Base-by-base conservation (phyloP, 1,140 invertebrate genomes). In the Macrosteles quadrilineatus region DNA sequence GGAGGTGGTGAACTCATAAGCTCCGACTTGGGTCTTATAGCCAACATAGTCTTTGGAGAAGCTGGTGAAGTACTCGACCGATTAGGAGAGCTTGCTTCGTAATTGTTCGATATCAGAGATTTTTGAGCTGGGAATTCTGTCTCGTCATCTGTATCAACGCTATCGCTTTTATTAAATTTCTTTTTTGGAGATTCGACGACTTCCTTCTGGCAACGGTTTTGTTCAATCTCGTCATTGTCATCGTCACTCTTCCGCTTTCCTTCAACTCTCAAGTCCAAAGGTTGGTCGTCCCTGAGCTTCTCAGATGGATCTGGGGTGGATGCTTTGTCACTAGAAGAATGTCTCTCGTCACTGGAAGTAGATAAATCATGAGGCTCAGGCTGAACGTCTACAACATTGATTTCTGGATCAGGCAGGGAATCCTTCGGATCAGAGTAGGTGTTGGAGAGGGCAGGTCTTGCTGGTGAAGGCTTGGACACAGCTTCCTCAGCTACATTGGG, bases 181-280 rank as follows among this genome's bases (percentile, higher is more conserved):
- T 59, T 59, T 59, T 14, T 30, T 9, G 55, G 55, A 2, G 55
- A 59, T 12, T 30, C 21, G n/a, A 9, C n/a, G 9, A 2, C 25
- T 30, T 59, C 23, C 21, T 6, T 27, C 47, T 6, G 19, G n/a
- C n/a, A n/a, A n/a, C n/a, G n/a, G 14, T 36, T 36, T 27, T 12
- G 12, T 9, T 27, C 21, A 14, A 11, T 11, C 21, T 59, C 21
- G 6, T 30, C 55, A 29, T 30, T n/a, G 23, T 27, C 55, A 59
- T 59, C 21, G 6, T 59, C 25, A 14, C 31, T 12, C 59, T 21
- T 45, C 21, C 63, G 32, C 27, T 66, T 84, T 79, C 45, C 83
- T 81, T 67, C 67, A 0, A 90, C 82, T 53, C 88, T 87, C n/a
- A 93, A 82, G 79, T 94, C 91, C 29, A 94, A 75, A 0, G 91